Conservation (phyloP, 2,888 invertebrate genomes). For the Dyspetes luteomarginatus region DNA sequence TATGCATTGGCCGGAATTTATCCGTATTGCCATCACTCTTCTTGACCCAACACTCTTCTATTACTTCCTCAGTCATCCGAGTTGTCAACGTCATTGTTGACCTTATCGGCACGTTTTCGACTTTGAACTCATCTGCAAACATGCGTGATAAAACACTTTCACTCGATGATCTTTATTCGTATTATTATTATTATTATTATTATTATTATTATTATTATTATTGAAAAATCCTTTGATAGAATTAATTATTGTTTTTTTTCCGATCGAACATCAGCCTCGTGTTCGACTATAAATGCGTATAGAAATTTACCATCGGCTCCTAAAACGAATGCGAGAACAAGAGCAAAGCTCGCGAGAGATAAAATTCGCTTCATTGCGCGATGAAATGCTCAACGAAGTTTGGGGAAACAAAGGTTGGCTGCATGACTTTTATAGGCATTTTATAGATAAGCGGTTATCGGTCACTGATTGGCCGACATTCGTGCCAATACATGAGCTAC, state of each 20-base stretch:
- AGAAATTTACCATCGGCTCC: slow-evolving; percentile 72
- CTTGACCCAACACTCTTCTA: slow-evolving; percentile 13
- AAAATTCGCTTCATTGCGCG: slow-evolving; percentile 71
- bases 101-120: no score
- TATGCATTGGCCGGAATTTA: slow-evolving; percentile 15
- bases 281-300: background rate
- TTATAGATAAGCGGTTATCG: slow-evolving; percentile 51
- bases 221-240: background rate
- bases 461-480: slow-evolving; percentile 29
- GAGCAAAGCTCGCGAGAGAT: slow-evolving; percentile 70
- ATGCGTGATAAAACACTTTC: slow-evolving; percentile 26
- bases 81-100: background rate
- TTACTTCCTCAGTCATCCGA: background rate
- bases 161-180: background rate
- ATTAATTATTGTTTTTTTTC: no score
- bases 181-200: no score
- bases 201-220: no score
- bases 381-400: slow-evolving; percentile 62
- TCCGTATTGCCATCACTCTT: background rate
- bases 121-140: slow-evolving; percentile 37
- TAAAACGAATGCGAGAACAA: slow-evolving; percentile 66
- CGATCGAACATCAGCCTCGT: no score
- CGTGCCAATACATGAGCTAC: slow-evolving; percentile 10
- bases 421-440: slow-evolving; percentile 62
- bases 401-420: slow-evolving; percentile 48